A percentile compares a stretch with the other conserved stretches of the same genome.
phyloP scores from a whole-genome alignment of 2,888 invertebrate genomes.

The Eurytoma adleriae region DNA sequence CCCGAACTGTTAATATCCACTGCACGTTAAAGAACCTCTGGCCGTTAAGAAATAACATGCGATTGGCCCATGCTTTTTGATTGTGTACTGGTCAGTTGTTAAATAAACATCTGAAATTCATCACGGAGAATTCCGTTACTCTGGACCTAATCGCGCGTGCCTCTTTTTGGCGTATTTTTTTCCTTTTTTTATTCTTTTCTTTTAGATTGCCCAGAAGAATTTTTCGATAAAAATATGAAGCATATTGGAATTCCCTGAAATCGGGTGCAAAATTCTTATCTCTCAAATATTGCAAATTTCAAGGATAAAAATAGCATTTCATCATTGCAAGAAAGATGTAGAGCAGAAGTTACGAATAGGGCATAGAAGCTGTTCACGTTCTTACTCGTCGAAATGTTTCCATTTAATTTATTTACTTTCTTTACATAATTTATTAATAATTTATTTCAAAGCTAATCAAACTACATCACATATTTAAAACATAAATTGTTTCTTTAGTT shows the following conservation, averaged over 20 bases:
- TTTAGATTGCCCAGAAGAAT: constrained; percentile 1
- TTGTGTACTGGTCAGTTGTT: not conserved
- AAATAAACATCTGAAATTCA: constrained; percentile 1
- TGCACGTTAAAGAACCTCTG: no score
- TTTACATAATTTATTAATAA: no score
- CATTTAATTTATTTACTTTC: no score
- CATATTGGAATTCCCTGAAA: constrained; percentile 16
- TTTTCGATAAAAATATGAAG: constrained; percentile 13
- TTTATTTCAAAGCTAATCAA: no score
- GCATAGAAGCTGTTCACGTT: no score
- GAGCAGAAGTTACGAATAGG: no score
- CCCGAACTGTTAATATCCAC: not conserved
- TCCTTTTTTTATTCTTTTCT: not conserved
- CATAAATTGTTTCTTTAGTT: not conserved
- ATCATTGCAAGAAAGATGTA: no score
- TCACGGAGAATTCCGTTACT: not conserved
- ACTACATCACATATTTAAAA: not conserved
- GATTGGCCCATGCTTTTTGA: constrained; percentile 12
- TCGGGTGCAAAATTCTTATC: constrained; percentile 8
- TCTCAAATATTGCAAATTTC: constrained; percentile 5
- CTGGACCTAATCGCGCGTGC: no score
- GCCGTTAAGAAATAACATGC: constrained; percentile 7
- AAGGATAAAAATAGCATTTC: not conserved
- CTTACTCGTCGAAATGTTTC: no score
- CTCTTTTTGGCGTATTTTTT: not conserved